Conservation (phyloP, 2,113 vertebrate species). For the Phyllostomus hastatus region DNA sequence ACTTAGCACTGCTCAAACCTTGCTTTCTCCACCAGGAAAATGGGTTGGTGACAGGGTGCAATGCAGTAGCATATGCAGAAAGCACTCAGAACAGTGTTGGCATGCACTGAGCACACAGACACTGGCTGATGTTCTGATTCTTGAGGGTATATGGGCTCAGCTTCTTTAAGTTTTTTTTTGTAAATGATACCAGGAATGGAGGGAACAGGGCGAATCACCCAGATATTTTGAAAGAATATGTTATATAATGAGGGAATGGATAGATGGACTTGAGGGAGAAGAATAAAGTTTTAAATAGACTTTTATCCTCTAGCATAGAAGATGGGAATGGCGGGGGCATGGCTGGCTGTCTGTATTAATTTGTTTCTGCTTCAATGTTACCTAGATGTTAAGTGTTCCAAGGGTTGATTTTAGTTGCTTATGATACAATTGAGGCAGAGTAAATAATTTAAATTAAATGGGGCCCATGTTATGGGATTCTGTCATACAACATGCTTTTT, state of each 20-base stretch:
- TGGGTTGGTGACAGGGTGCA: background rate
- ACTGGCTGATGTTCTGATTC: background rate
- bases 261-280: background rate
- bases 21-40: background rate
- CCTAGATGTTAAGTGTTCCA: background rate
- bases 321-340: background rate
- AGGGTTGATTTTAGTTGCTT: background rate
- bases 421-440: background rate
- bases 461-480: background rate
- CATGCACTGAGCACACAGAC: rapidly evolving
- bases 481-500: background rate
- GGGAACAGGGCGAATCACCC: too few species aligned
- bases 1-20: too few species aligned
- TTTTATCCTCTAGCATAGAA: background rate
- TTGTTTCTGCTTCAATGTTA: background rate
- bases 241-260: background rate
- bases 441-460: too few species aligned
- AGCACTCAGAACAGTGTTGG: background rate
- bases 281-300: background rate
- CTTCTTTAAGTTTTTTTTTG: background rate
- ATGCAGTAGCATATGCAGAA: too few species aligned
- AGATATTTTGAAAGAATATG: background rate
- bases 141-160: background rate
- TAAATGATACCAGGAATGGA: background rate
- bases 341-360: background rate